Conservation (phyloP, 2,888 invertebrate genomes). For the Allygus modestus region DNA sequence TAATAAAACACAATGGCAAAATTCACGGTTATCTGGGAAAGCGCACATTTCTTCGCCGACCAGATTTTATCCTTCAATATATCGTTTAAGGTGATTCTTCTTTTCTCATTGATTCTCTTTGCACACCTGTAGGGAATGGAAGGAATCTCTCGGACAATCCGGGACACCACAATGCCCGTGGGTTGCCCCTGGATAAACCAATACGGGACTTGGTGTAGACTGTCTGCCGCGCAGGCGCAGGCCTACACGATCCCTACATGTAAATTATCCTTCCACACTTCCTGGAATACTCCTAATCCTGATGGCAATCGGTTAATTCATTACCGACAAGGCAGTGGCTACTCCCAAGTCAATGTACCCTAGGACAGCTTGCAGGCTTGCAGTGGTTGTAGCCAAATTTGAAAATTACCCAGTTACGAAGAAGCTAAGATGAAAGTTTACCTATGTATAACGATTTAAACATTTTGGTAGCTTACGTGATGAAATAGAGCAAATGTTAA, state of each 20-base stretch:
- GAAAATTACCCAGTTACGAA: not conserved
- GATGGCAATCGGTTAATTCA: slow-evolving; percentile 56
- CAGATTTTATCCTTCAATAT: not conserved
- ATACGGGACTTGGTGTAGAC: slow-evolving; percentile 32
- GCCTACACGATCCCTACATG: slow-evolving; percentile 50
- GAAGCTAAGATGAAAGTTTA: too few relatives aligned
- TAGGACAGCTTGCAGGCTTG: not conserved
- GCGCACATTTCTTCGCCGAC: too few relatives aligned
- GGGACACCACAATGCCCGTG: slow-evolving; percentile 45
- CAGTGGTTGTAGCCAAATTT: not conserved
- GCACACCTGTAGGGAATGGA: not conserved
- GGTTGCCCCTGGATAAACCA: slow-evolving; percentile 4
- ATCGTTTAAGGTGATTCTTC: not conserved
- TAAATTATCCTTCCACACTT: slow-evolving; percentile 41
- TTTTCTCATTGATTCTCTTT: not conserved
- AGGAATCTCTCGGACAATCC: not conserved
- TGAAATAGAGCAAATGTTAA: too few relatives aligned
- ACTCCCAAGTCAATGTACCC: slow-evolving; percentile 25
- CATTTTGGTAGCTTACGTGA: too few relatives aligned
- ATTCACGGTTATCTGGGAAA: too few relatives aligned
- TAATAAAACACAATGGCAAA: too few relatives aligned
- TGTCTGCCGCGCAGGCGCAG: not conserved
- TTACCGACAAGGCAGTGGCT: slow-evolving; percentile 28
- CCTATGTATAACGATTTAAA: too few relatives aligned
- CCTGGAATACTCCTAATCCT: slow-evolving; percentile 47